Percentiles rank a stretch among this genome's conserved stretches.
Evolutionary conservation across 2,797 vertebrate species (phyloP).

Genomic region (Tauraco hartlaubi): DNA sequence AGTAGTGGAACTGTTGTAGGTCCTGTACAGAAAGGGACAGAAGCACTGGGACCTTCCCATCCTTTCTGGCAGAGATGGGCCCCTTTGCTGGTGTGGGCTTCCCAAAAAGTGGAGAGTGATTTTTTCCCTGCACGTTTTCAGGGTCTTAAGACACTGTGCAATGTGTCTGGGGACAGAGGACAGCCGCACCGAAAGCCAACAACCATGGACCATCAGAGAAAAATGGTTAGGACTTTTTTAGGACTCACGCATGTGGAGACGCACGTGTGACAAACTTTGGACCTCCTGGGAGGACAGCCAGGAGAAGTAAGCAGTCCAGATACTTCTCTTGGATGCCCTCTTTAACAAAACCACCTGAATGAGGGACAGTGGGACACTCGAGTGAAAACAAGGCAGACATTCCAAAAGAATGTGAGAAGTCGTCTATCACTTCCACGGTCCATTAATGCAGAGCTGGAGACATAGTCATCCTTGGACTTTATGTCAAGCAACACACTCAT

Average conservation of each 20-base stretch:
- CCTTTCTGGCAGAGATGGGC: not conserved
- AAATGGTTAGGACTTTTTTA: not conserved
- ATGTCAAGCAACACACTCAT: not conserved
- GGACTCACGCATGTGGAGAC: not conserved
- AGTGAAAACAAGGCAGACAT: not conserved
- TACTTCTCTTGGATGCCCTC: not conserved
- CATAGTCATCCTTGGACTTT: not conserved
- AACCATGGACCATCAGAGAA: accelerated
- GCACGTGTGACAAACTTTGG: not conserved
- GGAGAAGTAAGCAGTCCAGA: not conserved
- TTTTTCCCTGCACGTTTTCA: not conserved
- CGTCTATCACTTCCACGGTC: not conserved
- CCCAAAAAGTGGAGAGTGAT: not conserved
- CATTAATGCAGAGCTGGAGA: not conserved
- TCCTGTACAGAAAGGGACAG: not conserved
- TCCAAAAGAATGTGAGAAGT: not conserved
- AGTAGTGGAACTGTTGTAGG: slow-evolving; percentile 33
- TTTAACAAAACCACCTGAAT: not conserved
- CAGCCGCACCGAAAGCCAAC: not conserved
- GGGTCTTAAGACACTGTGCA: not conserved
- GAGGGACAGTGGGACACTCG: not conserved
- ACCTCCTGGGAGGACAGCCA: not conserved
- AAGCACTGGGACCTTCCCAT: not conserved
- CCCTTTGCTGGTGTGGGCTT: not conserved
- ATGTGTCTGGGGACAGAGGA: not conserved